Conservation (phyloP, 2,113 vertebrate genomes). For the Forbesichthys agassizii region DNA sequence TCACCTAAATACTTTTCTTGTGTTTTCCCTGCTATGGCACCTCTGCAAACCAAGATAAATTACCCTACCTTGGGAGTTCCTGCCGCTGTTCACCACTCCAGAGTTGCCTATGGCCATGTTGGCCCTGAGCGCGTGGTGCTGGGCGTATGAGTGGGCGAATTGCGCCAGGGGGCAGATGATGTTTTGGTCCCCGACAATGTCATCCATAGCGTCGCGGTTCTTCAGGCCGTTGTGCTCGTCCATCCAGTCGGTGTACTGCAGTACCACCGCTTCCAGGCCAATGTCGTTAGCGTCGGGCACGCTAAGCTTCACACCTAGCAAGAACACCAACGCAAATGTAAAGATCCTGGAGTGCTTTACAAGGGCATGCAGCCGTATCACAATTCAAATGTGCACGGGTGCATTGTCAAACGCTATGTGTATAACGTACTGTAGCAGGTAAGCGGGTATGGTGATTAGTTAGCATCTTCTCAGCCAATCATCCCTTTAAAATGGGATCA, state of each 20-base stretch:
- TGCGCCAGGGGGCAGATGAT: conserved; percentile 87
- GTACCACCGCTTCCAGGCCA: conserved; percentile 86
- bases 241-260: conserved; percentile 93
- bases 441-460: too few species aligned
- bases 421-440: too few species aligned
- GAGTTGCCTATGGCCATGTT: conserved; percentile 48
- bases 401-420: too few species aligned
- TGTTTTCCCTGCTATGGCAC: not conserved
- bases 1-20: too few species aligned
- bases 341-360: not conserved
- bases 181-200: conserved; percentile 91
- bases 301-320: conserved; percentile 82
- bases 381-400: too few species aligned
- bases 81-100: conserved; percentile 58
- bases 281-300: conserved; percentile 90
- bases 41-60: not conserved
- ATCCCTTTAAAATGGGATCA: too few species aligned
- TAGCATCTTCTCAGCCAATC: too few species aligned
- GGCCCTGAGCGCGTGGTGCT: conserved; percentile 69
- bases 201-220: conserved; percentile 88
- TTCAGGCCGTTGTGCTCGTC: conserved; percentile 85
- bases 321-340: conserved; percentile 43
- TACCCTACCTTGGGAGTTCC: conserved; percentile 65
- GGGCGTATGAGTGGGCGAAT: conserved; percentile 80
- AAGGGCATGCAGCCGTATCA: too few species aligned